Base-by-base conservation (phyloP, 1,140 invertebrate species). In the Zaprionus vittiger region DNA sequence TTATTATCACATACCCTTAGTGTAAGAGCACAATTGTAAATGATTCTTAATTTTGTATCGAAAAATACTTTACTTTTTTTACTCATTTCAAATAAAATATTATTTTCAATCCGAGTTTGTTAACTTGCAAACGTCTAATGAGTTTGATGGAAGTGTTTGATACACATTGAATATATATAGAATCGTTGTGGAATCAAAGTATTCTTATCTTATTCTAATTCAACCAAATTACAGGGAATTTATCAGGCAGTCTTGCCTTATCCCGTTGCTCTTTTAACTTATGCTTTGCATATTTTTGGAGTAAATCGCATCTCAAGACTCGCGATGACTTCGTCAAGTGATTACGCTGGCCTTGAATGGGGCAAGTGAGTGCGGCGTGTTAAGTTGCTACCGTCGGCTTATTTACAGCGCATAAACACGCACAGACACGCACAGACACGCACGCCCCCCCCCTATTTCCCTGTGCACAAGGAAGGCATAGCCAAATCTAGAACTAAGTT, bases 401-500 rank as follows among this genome's bases (percentile, higher is more conserved):
- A 60, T 59, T 67, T 66, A 37, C 55, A 66, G 59, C 67, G 37
- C 31, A 44, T 56, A 56, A 44, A 34, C 28, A 57, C 24, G 20
- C 52, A 28, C 52, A 66, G 22, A 55, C 52, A 56, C 63, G 28
- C 47, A n/a, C n/a, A n/a, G n/a, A n/a, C n/a, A 56, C 37, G 47
- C n/a, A 31, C 38, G 28, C 54, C 49, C 4, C 6, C 12, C 57
- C 52, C 44, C 41, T n/a, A 20, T 4, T 20, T 4, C 44, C 5
- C 41, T 17, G 5, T 2, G 1, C 6, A 26, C 7, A 41, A 54
- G 17, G 26, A 68, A 44, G 24, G 57, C 62, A 72, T 66, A 52
- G 41, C 22, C 72, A 89, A 80, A 84, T 83, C 71, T 83, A 77
- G 56, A 44, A 44, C 41, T 44, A 44, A 44, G 41, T 17, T 44